Base-by-base conservation (phyloP, 92 coral and sea anemone species). In the Heliopora coerulea region DNA sequence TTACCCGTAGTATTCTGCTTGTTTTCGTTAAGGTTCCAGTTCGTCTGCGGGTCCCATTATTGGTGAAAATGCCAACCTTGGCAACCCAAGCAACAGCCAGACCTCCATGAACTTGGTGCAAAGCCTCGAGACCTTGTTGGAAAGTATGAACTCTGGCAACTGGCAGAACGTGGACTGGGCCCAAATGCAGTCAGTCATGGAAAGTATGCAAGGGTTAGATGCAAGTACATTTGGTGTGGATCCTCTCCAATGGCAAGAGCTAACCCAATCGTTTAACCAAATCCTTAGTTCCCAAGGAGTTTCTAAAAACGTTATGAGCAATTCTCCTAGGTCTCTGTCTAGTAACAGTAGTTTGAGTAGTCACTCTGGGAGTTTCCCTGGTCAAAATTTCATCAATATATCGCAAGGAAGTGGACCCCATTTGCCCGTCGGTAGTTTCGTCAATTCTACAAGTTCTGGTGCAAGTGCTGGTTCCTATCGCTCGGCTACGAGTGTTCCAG, bases 201-300 rank as follows among this genome's bases (percentile, higher is more conserved):
- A 93, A 24, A 93, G 91, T 79, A 93, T 93, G 98, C 91, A 90
- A 72, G 87, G 84, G 28, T 68, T 91, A 21, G 96, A 93, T 59
- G 85, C 91, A 32, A 91, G 89, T 44, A 87, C 65, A n/a, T 39
- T 90, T 25, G 96, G 98, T 4, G 83, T 93, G 19, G 96, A 90
- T 58, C 90, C 88, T 15, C 78, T 64, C 40, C 98, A 90, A 65
- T 90, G 96, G 98, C 98, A 93, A 63, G 98, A 93, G 62, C 88
- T 93, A 21, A 96, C 98, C 6, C 88, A 83, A 69, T 93, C 98
- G 8, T 93, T 93, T 68, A 93, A 96, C 78, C 98, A 93, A 66
- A 88, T 90, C 59, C 79, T 93, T 49, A 85, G 83, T 34, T 86
- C 86, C 40, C 96, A 93, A 58, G 91, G 91, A 21, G 20, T 91